Evolutionary conservation across 2,888 invertebrate genomes (phyloP), one percentile per base, ranked within the genome.

Genomic region (Stenchaetothrips biformis): DNA sequence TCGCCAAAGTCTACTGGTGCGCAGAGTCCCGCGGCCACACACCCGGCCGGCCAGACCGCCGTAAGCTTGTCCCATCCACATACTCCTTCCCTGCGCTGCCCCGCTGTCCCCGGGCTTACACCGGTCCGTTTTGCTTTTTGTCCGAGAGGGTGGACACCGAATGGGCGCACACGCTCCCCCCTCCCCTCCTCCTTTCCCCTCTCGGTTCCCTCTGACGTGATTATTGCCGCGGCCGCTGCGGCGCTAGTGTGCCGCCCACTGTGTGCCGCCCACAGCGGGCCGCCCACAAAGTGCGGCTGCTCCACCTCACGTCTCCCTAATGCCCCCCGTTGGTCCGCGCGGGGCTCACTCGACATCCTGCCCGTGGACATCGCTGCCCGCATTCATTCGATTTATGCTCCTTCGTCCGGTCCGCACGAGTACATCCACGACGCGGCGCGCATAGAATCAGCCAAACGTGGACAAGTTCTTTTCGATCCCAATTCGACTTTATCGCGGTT

Each of bases 51-150:
- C 53, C 53, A 2, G 53, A 9, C 53, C 53, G 13, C 53, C 67
- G 67, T 74, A 74, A 74, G 25, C 67, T 74, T 74, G 67, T 74
- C 67, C 67, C 67, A 74, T 74, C 21, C 67, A 21, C 67, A 21
- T 25, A 74, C 67, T 13, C 59, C 13, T 18, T 59, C 59, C 59
- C 59, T 18, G 37, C 37, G 2, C 37, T 21, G 67, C 67, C 18
- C 67, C 25, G 67, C 25, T 74, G 67, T 74, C 67, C 67, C 67
- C 21, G 67, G 25, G 67, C 67, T 74, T 74, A 74, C 25, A 74
- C 21, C 67, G 21, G 67, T 7, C 21, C 67, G 25, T 74, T 74
- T 74, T 74, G 67, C 67, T 74, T 74, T 74, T 74, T 74, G 67
- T 25, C 21, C 25, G 67, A 21, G 21, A 25, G 67, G 67, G 25